A percentile compares a stretch with the other conserved stretches of the same genome.
phyloP scores from a whole-genome alignment of 1,140 invertebrate species.

The Phocides pigmalion region DNA sequence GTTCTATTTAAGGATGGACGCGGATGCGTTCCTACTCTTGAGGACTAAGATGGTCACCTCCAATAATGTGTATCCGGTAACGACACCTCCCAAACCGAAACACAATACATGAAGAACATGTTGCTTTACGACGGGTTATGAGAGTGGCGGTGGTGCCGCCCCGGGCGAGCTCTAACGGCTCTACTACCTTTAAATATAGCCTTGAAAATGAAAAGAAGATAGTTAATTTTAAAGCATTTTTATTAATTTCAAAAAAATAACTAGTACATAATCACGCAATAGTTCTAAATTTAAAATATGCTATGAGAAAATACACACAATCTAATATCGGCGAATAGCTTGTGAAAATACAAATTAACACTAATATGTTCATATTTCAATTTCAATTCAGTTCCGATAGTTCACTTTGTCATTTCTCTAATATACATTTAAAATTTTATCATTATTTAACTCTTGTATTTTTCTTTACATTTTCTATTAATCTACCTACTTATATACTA shows the following conservation, averaged over 20 bases:
- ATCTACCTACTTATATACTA: slow-evolving; percentile 62
- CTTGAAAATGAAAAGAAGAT: too few species aligned
- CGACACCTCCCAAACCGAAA: too few species aligned
- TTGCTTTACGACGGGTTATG: too few species aligned
- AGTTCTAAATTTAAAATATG: slow-evolving; percentile 70
- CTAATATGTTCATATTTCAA: slow-evolving; percentile 42
- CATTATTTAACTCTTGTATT: slow-evolving; percentile 38
- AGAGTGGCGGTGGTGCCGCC: too few species aligned
- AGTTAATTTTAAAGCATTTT: slow-evolving; percentile 70
- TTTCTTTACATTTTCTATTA: slow-evolving; percentile 46
- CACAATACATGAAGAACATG: too few species aligned
- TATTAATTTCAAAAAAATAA: slow-evolving; percentile 79
- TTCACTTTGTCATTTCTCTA: slow-evolving; percentile 53
- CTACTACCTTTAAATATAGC: too few species aligned
- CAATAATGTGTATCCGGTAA: too few species aligned
- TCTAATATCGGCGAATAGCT: slow-evolving; percentile 49
- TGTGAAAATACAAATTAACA: slow-evolving; percentile 51
- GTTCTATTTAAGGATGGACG: too few species aligned
- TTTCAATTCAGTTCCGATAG: slow-evolving; percentile 58
- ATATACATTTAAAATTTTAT: slow-evolving; percentile 44
- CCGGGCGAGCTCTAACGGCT: too few species aligned
- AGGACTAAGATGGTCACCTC: too few species aligned
- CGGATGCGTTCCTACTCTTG: too few species aligned
- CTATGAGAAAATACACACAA: slow-evolving; percentile 76
- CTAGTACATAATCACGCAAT: slow-evolving; percentile 76